Evolutionary conservation across 92 coral and sea anemone species (phyloP).

Genomic region (Heteractis magnifica): DNA sequence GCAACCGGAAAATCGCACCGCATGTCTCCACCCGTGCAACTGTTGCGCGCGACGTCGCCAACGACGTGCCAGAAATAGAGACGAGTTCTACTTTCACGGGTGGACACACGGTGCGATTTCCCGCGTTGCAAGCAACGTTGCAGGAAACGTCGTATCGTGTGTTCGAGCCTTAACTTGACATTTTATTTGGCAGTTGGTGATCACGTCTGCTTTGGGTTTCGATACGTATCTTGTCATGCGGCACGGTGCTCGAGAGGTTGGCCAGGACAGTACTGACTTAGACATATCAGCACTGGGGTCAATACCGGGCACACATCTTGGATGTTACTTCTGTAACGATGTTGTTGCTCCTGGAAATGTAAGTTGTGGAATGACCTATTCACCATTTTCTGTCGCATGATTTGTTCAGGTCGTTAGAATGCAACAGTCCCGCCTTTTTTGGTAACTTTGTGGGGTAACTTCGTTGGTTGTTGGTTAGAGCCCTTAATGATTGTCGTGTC

Average conservation of each 20-base stretch:
- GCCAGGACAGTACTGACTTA: neutral
- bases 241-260: slow-evolving; percentile 68
- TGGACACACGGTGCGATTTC: no score
- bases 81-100: no score
- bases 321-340: slow-evolving; percentile 98
- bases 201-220: slow-evolving; percentile 94
- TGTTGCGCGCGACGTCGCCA: no score
- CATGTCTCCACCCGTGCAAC: no score
- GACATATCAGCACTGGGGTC: slow-evolving; percentile 27
- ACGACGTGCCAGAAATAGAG: no score
- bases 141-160: neutral
- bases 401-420: no score
- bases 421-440: no score
- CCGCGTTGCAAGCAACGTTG: no score
- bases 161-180: neutral
- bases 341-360: slow-evolving; percentile 99
- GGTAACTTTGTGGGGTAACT: neutral
- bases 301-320: slow-evolving; percentile 82
- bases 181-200: slow-evolving; percentile 57
- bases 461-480: neutral
- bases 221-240: slow-evolving; percentile 99
- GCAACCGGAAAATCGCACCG: no score
- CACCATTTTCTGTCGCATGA: neutral
- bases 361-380: slow-evolving; percentile 27
- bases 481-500: neutral